Conservation (phyloP, 2,113 vertebrate species). For the Cyrtonyx montezumae region DNA sequence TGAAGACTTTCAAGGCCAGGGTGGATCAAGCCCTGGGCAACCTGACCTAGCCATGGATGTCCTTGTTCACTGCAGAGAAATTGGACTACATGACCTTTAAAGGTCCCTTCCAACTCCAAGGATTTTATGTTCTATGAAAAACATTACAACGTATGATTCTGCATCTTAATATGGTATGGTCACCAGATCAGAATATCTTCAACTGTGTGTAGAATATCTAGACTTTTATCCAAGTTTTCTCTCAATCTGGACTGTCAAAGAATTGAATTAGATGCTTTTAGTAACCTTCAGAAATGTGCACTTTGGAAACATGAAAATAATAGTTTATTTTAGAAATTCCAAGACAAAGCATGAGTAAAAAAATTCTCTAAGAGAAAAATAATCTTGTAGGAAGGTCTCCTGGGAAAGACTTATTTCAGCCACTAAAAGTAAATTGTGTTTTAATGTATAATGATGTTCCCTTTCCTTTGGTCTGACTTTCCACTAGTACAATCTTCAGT, state of each 20-base stretch:
- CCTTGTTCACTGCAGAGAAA: no score
- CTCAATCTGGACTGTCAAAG: not conserved
- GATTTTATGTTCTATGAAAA: not conserved
- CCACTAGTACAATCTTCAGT: not conserved
- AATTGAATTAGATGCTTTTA: not conserved
- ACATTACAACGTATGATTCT: not conserved
- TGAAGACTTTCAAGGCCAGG: no score
- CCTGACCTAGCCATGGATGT: no score
- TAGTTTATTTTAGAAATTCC: constrained; percentile 6
- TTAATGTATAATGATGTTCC: constrained; percentile 11
- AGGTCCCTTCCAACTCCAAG: not conserved
- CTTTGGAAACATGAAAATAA: not conserved
- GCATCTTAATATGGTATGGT: not conserved
- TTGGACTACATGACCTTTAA: not conserved
- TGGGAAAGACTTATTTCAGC: constrained; percentile 18
- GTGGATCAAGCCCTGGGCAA: no score
- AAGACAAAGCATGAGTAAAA: constrained; percentile 1
- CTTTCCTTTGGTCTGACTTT: constrained; percentile 9
- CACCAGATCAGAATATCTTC: not conserved
- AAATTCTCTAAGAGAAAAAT: not conserved
- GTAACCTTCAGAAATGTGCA: not conserved
- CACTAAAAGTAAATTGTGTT: constrained; percentile 21
- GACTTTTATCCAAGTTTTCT: not conserved
- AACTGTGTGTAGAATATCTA: not conserved
- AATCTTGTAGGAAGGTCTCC: not conserved